Evolutionary conservation across 1,140 invertebrate genomes (phyloP), one percentile per base, ranked within the genome.

Genomic region (Parasteatoda tepidariorum): DNA sequence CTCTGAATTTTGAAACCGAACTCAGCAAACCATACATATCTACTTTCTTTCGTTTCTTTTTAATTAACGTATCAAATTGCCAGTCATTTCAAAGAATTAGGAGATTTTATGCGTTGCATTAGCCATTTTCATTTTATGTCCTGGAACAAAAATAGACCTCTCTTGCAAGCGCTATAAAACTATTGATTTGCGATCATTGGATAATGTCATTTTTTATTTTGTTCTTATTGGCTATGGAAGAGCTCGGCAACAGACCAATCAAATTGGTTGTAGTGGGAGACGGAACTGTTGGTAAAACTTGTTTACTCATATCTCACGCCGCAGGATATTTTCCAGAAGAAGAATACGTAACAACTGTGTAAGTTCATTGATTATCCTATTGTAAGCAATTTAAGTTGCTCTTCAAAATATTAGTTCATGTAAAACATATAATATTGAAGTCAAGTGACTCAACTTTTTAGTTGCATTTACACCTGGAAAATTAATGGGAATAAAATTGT

Each of bases 251-350:
- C 22, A 85, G 87, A 28, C 91, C 92, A 48, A 90, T 96, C 84
- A 97, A 97, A 91, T 93, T 96, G 87, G 96, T 96, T 67, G 94
- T 95, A 24, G 95, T 97, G 26, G 95, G 95, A 15, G 96, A 97
- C 89, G 95, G 96, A 85, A 95, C 96, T 89, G 96, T 98, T 15
- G 96, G 97, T 62, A 98, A 98, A 91, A 98, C 96, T 0, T 98
- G 96, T 89, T 91, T 98, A 88, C 92, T 98, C 57, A 96, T 97
- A 88, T 95, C 95, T 34, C 97, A 97, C 88, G 96, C 94, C 6
- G 93, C 92, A 70, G 94, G 96, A 86, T 92, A 93, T 87, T 97
- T 97, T 83, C 88, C 89, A 88, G 95, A 95, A 11, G 91, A 92
- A 79, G 94, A 96, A 90, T 96, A 97, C 88, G 93, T 96, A 30